These are phyloP conservation scores for Chironex yamaguchii DNA, from an alignment of 30 jellyfish, hydroid and myxozoan species.

Conservation along the genomic window DNA sequence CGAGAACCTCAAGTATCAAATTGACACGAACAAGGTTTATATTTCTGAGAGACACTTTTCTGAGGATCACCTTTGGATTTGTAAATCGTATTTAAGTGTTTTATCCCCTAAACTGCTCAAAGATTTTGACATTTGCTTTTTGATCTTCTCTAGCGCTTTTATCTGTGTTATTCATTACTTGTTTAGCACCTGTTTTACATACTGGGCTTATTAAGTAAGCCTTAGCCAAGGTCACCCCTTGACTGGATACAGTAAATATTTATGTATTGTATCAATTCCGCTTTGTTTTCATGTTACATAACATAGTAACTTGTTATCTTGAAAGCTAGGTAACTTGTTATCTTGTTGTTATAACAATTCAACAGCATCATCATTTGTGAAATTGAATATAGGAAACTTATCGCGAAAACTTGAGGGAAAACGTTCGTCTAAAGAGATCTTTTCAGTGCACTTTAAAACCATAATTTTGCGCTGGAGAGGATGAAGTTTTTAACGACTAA, in stretches of 20 bases:
- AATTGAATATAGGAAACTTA: no score
- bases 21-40: conserved; percentile 29
- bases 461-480: conserved; percentile 24
- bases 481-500: neutral
- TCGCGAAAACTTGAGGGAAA: neutral
- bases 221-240: no score
- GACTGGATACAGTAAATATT: no score
- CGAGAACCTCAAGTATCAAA: conserved; percentile 5
- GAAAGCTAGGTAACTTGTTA: no score
- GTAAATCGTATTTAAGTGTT: conserved; percentile 16
- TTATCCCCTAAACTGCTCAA: neutral
- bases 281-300: no score
- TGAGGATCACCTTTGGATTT: conserved; percentile 41
- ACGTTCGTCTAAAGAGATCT: conserved; percentile 1
- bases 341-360: no score
- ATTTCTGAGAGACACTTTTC: conserved; percentile 52
- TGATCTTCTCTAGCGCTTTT: neutral
- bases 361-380: no score
- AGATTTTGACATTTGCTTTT: neutral
- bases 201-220: no score
- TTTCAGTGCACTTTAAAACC: neutral
- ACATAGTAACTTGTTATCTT: no score
- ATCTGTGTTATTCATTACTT: no score
- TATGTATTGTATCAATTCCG: no score
- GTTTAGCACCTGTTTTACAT: no score